Conservation (phyloP, 1,140 invertebrate genomes). For the Euschistus heros region DNA sequence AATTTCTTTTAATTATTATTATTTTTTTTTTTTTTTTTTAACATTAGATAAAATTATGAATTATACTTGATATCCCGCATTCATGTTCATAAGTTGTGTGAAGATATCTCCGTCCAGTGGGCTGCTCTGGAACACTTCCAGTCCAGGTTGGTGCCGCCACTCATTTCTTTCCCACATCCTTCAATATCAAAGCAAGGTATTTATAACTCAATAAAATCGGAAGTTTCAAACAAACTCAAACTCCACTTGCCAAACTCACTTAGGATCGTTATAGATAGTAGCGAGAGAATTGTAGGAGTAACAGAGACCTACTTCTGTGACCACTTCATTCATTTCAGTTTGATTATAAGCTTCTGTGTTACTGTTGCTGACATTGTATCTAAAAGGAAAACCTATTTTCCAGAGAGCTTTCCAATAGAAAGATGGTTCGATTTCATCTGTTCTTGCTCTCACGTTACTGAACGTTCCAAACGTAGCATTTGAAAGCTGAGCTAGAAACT, state of each 20-base stretch:
- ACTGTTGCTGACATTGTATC: slow-evolving; percentile 28
- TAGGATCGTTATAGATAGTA: slow-evolving; percentile 47
- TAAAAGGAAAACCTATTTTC: background rate
- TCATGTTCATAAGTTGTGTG: slow-evolving; percentile 55
- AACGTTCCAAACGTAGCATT: background rate
- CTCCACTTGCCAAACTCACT: slow-evolving; percentile 36
- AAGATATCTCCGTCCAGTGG: slow-evolving; percentile 57
- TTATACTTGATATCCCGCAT: slow-evolving; percentile 47
- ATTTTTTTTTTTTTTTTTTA: too few relatives aligned
- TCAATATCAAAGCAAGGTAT: background rate
- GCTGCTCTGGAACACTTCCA: slow-evolving; percentile 44
- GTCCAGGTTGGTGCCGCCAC: slow-evolving; percentile 26
- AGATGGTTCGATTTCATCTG: background rate
- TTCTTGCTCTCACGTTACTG: background rate
- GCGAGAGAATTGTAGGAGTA: slow-evolving; percentile 52
- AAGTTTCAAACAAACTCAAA: background rate
- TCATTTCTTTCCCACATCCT: slow-evolving; percentile 30
- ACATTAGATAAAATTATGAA: too few relatives aligned
- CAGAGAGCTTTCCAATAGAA: background rate
- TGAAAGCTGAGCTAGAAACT: background rate
- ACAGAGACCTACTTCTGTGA: slow-evolving; percentile 54
- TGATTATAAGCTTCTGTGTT: slow-evolving; percentile 23
- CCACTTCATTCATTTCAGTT: slow-evolving; percentile 32
- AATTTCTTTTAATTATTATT: too few relatives aligned
- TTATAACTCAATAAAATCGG: background rate